phyloP scores from a whole-genome alignment of 2,888 invertebrate species.

The Ormyrus labotus region DNA sequence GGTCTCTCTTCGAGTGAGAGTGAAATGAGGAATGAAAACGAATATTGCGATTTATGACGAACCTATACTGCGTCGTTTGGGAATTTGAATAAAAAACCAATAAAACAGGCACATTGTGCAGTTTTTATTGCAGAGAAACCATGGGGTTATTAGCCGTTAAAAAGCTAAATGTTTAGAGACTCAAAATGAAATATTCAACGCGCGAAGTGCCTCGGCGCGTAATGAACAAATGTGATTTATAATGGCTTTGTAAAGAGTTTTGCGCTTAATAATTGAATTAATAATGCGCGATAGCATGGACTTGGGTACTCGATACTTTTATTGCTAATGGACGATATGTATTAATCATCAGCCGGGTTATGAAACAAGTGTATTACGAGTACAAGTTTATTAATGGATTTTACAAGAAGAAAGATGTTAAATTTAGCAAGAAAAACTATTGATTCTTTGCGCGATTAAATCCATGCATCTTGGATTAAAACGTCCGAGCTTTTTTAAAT shows the following conservation, averaged over 20 bases:
- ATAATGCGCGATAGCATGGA: neutral
- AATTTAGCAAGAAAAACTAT: no score
- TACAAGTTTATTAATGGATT: no score
- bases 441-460: no score
- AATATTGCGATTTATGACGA: conserved; percentile 31
- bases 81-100: conserved; percentile 43
- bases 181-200: conserved; percentile 38
- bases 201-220: conserved; percentile 3
- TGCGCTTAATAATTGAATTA: conserved; percentile 20
- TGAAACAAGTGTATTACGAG: no score
- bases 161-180: conserved; percentile 13
- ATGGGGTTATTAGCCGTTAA: conserved; percentile 40
- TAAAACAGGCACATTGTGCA: conserved; percentile 12
- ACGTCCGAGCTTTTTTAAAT: no score
- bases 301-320: no score
- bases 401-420: no score
- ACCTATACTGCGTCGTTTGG: neutral
- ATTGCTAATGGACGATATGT: no score
- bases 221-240: neutral
- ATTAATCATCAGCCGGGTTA: no score
- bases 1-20: conserved; percentile 1
- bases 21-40: conserved; percentile 10
- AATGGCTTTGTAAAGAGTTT: neutral
- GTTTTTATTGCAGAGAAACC: conserved; percentile 32
- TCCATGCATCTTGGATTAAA: no score